phyloP scores from a whole-genome alignment of 1,140 invertebrate genomes.

The Leptinotarsa undecemlineata region DNA sequence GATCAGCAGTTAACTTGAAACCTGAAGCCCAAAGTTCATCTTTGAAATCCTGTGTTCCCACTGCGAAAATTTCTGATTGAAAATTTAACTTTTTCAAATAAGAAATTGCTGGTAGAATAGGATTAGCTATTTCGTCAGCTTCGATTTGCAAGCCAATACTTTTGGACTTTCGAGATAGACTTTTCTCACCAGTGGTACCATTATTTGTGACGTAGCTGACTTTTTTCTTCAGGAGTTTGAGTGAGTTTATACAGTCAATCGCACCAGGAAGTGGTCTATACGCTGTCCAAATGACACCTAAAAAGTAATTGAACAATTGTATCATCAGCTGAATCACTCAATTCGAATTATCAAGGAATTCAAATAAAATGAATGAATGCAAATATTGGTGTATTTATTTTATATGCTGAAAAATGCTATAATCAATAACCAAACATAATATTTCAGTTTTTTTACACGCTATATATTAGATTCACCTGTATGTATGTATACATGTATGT shows the following conservation, averaged over 20 bases:
- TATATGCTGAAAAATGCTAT: too few relatives aligned
- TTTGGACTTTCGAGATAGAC: slow-evolving; percentile 32
- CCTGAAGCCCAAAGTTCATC: slow-evolving; percentile 42
- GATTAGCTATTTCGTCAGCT: slow-evolving; percentile 34
- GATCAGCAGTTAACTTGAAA: slow-evolving; percentile 24
- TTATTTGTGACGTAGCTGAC: slow-evolving; percentile 51
- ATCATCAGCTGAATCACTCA: neutral
- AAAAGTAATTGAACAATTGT: neutral
- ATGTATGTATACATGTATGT: too few relatives aligned
- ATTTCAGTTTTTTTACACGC: too few relatives aligned
- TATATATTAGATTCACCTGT: too few relatives aligned
- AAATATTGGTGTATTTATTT: neutral
- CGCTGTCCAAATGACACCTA: slow-evolving; percentile 42
- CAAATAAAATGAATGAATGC: neutral
- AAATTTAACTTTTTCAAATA: slow-evolving; percentile 47
- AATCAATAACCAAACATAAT: too few relatives aligned
- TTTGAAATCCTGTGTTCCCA: slow-evolving; percentile 37
- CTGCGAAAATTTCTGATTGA: slow-evolving; percentile 44
- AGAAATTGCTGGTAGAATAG: slow-evolving; percentile 35
- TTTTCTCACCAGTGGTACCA: slow-evolving; percentile 29
- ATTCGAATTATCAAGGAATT: neutral
- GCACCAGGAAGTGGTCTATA: slow-evolving; percentile 40
- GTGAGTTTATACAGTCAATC: slow-evolving; percentile 35
- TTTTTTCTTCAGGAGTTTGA: slow-evolving; percentile 46
- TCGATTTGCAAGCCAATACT: slow-evolving; percentile 30